A percentile compares a stretch with the other conserved stretches of the same genome.
These are phyloP conservation scores for Podilymbus podiceps DNA, from an alignment of 2,113 vertebrate genomes.

Conservation along the genomic window DNA sequence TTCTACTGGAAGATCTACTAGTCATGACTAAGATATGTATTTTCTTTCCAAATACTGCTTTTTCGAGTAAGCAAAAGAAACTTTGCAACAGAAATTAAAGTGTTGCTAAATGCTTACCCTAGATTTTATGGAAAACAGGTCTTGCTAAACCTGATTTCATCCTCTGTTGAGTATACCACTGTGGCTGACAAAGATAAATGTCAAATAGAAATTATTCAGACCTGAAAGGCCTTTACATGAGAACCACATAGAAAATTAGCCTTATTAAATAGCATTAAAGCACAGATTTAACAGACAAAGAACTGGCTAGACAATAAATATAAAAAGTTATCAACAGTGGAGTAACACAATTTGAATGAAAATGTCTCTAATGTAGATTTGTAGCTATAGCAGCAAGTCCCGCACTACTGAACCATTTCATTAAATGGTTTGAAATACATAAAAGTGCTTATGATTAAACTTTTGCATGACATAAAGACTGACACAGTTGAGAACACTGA, in stretches of 20 bases:
- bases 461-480: neutral
- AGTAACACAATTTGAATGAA: neutral
- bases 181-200: neutral
- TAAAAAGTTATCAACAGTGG: neutral
- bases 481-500: neutral
- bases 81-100: neutral
- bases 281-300: neutral
- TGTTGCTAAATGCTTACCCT: neutral
- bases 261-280: neutral
- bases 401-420: neutral
- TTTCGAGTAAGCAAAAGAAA: neutral
- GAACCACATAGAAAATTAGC: neutral
- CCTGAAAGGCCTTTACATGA: neutral
- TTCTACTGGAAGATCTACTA: neutral
- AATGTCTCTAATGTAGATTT: neutral
- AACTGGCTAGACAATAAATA: neutral
- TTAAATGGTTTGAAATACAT: neutral
- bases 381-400: neutral
- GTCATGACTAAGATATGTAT: neutral
- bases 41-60: neutral
- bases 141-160: neutral
- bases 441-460: neutral
- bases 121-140: neutral
- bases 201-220: neutral
- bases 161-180: neutral